phyloP scores from a whole-genome alignment of 2,888 invertebrate genomes.

The Lithosia quadra region DNA sequence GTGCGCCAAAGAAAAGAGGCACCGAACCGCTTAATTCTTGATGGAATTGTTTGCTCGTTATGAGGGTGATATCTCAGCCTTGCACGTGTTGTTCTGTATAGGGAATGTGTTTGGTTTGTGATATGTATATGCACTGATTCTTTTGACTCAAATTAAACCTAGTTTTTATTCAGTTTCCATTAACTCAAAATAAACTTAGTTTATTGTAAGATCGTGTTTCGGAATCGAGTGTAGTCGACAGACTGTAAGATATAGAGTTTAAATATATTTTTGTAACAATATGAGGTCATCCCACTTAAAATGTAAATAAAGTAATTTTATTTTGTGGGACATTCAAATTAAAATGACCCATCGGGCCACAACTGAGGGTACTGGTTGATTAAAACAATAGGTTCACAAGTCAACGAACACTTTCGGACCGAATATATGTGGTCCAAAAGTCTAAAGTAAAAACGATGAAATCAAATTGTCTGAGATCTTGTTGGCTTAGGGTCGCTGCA shows the following conservation, averaged over 20 bases:
- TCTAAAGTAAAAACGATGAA: background rate
- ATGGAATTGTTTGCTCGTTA: too few species aligned
- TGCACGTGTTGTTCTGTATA: too few species aligned
- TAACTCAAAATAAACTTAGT: background rate
- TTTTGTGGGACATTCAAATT: constrained; percentile 4
- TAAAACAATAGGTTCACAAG: background rate
- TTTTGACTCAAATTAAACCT: too few species aligned
- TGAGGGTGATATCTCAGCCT: too few species aligned
- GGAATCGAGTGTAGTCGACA: background rate
- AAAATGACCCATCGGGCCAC: background rate
- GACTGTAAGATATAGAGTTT: background rate
- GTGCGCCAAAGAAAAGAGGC: too few species aligned
- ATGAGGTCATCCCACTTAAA: background rate
- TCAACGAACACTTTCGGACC: background rate
- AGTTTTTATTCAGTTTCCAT: too few species aligned
- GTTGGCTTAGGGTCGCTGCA: too few species aligned
- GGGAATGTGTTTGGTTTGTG: too few species aligned
- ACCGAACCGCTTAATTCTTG: too few species aligned
- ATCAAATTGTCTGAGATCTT: background rate
- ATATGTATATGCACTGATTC: too few species aligned
- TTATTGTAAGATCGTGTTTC: background rate
- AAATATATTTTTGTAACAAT: background rate
- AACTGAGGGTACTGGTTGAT: background rate
- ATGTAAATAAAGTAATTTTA: constrained; percentile 3
- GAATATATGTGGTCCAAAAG: background rate